These are phyloP conservation scores for Lepus townsendii DNA, from an alignment of 2,797 vertebrate genomes.

Conservation along the genomic window DNA sequence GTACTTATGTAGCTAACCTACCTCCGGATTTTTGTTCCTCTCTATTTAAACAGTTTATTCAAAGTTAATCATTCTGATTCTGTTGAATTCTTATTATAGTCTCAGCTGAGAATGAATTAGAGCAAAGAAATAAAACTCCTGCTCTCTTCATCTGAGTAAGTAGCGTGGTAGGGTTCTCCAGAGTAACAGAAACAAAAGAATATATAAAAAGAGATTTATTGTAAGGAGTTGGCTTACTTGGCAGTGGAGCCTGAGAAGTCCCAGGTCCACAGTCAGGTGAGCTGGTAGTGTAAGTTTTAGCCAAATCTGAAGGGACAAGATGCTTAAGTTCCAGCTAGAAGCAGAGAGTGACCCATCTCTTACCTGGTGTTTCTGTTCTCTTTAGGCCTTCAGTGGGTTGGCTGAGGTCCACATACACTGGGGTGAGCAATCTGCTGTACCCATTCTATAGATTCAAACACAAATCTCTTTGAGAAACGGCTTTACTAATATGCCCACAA, in stretches of 20 bases:
- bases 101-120: constrained; percentile 47
- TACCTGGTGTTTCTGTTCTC: background rate
- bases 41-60: constrained; percentile 48
- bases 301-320: background rate
- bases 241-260: background rate
- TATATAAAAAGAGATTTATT: background rate
- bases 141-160: background rate
- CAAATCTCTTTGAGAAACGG: background rate
- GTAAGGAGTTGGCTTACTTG: background rate
- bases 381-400: background rate
- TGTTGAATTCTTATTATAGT: constrained; percentile 15
- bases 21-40: background rate
- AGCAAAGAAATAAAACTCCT: constrained; percentile 11
- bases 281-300: background rate
- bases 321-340: background rate
- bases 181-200: background rate
- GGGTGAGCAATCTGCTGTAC: background rate
- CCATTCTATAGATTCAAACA: background rate
- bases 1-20: background rate
- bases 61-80: constrained; percentile 23
- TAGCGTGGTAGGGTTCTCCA: background rate
- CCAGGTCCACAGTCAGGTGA: background rate
- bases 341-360: background rate
- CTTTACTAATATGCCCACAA: background rate
- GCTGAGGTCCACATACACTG: background rate